phyloP scores from a whole-genome alignment of 2,888 invertebrate genomes.

The Tetranychus piercei region DNA sequence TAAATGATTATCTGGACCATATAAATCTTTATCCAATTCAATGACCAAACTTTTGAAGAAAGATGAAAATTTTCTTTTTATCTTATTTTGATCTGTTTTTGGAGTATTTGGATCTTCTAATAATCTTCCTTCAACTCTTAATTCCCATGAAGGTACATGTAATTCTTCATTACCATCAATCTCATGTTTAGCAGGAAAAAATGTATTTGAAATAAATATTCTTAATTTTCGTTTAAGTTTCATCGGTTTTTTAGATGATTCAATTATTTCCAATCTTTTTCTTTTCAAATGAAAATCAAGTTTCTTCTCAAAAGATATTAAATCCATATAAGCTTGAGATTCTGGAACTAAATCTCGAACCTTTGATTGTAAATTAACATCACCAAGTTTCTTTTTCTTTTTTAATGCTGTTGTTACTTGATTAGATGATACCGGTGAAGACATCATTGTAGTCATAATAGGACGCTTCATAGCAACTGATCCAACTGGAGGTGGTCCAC shows the following conservation, averaged over 20 bases:
- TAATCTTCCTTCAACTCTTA: constrained; percentile 87
- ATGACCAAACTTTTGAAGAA: constrained; percentile 99
- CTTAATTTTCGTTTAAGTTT: constrained; percentile 91
- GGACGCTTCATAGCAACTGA: neutral
- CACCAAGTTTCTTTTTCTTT: constrained; percentile 51
- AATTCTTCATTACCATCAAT: constrained; percentile 30
- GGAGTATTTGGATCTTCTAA: constrained; percentile 60
- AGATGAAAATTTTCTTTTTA: constrained; percentile 88
- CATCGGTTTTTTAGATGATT: constrained; percentile 92
- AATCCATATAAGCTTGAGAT: constrained; percentile 98
- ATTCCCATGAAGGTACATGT: constrained; percentile 78
- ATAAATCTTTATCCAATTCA: constrained; percentile 94
- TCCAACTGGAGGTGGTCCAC: neutral
- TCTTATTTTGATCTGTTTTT: constrained; percentile 28
- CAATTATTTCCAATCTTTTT: constrained; percentile 92
- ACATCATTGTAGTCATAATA: neutral
- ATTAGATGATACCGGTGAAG: neutral
- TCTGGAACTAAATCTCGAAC: constrained; percentile 91
- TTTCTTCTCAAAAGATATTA: constrained; percentile 90
- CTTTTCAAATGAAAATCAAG: constrained; percentile 94
- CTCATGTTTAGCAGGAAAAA: constrained; percentile 68
- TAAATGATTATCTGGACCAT: constrained; percentile 97
- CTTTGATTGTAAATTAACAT: constrained; percentile 89
- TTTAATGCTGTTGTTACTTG: constrained; percentile 10
- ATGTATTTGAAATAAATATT: constrained; percentile 97